Percentiles rank a stretch among this genome's conserved stretches.
phyloP scores from a whole-genome alignment of 2,113 vertebrate genomes.

The Alectura lathami region DNA sequence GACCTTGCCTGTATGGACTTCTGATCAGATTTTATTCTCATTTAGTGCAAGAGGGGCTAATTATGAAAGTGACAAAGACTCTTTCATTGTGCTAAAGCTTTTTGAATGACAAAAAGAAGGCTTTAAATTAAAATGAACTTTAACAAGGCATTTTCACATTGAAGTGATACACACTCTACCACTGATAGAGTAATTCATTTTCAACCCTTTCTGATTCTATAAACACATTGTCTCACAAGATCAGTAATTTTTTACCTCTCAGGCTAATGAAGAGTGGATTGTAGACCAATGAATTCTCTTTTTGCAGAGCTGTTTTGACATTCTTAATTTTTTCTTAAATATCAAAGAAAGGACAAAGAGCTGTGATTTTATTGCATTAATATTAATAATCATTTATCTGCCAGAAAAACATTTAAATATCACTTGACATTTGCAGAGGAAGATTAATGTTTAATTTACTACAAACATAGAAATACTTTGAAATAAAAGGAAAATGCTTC shows the following conservation, averaged over 20 bases:
- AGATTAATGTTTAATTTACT: constrained; percentile 78
- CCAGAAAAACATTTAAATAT: constrained; percentile 77
- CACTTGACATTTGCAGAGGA: constrained; percentile 74
- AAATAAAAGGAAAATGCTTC: constrained; percentile 67
- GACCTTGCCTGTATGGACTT: constrained; percentile 67
- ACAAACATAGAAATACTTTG: constrained; percentile 71
- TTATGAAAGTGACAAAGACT: constrained; percentile 72
- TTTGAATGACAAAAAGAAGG: constrained; percentile 74
- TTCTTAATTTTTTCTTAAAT: constrained; percentile 74
- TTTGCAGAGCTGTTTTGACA: constrained; percentile 64
- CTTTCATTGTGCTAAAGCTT: constrained; percentile 68
- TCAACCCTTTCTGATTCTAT: constrained; percentile 79
- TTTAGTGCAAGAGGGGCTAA: constrained; percentile 62
- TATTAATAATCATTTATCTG: constrained; percentile 78
- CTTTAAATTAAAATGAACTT: constrained; percentile 83
- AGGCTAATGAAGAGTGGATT: constrained; percentile 62
- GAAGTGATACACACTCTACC: constrained; percentile 69
- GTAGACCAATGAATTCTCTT: constrained; percentile 63
- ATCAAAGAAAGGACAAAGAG: constrained; percentile 75
- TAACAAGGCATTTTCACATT: constrained; percentile 76
- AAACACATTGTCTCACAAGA: constrained; percentile 82
- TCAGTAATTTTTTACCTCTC: constrained; percentile 82
- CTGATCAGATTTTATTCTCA: constrained; percentile 77
- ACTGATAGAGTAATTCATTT: constrained; percentile 83
- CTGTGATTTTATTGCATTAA: constrained; percentile 72